phyloP scores from a whole-genome alignment of 2,888 invertebrate species.

The Latrodectus hesperus region DNA sequence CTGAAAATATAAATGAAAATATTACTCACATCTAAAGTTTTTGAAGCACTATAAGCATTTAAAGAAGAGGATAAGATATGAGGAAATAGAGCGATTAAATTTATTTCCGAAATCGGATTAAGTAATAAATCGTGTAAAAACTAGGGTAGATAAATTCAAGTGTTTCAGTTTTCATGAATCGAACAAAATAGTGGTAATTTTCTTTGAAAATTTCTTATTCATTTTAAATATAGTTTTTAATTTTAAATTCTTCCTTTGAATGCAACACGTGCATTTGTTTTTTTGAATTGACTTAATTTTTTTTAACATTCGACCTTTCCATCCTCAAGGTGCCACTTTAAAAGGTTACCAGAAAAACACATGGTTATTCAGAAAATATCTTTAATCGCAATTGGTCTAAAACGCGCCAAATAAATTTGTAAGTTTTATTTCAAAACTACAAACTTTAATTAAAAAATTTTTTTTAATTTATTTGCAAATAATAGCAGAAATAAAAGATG shows the following conservation, averaged over 20 bases:
- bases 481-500: too few relatives aligned
- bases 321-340: slow-evolving; percentile 59
- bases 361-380: background rate
- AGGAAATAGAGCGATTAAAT: background rate
- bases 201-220: background rate
- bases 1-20: too few relatives aligned
- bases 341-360: slow-evolving; percentile 32
- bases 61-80: too few relatives aligned
- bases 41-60: too few relatives aligned
- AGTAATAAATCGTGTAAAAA: background rate
- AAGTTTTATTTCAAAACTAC: too few relatives aligned
- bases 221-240: background rate
- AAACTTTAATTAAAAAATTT: too few relatives aligned
- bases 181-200: too few relatives aligned
- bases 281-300: slow-evolving; percentile 26
- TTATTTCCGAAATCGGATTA: slow-evolving; percentile 3
- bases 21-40: too few relatives aligned
- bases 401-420: background rate
- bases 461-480: too few relatives aligned
- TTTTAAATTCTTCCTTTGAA: too few relatives aligned
- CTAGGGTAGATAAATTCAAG: too few relatives aligned
- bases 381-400: background rate
- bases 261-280: slow-evolving; percentile 25
- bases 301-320: slow-evolving; percentile 59
- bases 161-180: too few relatives aligned